Evolutionary conservation across 2,113 vertebrate genomes (phyloP).

Genomic region (Chloropsis cyanopogon): DNA sequence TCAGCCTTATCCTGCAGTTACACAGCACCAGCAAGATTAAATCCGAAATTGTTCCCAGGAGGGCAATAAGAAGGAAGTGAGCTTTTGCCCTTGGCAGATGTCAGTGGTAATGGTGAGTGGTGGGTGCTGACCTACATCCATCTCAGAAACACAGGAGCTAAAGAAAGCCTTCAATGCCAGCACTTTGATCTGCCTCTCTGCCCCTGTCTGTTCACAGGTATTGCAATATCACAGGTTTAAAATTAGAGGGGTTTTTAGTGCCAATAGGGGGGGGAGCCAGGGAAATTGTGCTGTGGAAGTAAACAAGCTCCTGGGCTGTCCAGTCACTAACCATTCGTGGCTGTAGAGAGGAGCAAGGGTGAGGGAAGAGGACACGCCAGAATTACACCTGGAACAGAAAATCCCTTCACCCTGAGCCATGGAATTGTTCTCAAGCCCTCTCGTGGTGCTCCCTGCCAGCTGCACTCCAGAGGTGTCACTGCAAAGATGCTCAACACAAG

Average conservation of each 20-base stretch:
- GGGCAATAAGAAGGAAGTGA: background rate
- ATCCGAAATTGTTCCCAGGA: background rate
- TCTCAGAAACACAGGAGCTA: background rate
- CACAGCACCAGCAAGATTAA: background rate
- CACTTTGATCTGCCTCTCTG: background rate
- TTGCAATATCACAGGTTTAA: background rate
- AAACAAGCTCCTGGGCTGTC: background rate
- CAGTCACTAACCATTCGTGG: background rate
- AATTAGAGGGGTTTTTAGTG: background rate
- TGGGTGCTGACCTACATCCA: slow-evolving; percentile 18
- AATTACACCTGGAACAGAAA: background rate
- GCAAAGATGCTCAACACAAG: background rate
- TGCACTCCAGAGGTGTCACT: background rate
- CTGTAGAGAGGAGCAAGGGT: background rate
- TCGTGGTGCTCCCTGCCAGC: background rate
- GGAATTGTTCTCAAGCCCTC: background rate
- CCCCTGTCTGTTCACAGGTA: background rate
- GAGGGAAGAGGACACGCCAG: background rate
- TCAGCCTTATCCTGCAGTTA: slow-evolving; percentile 15
- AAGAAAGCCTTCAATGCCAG: background rate
- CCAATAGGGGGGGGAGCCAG: background rate
- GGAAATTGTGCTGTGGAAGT: background rate
- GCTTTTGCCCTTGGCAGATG: slow-evolving; percentile 39
- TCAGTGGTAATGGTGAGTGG: background rate
- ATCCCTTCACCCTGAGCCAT: fast-evolving